Conservation (phyloP, 2,888 invertebrate genomes). For the Dysmachus trigonus region DNA sequence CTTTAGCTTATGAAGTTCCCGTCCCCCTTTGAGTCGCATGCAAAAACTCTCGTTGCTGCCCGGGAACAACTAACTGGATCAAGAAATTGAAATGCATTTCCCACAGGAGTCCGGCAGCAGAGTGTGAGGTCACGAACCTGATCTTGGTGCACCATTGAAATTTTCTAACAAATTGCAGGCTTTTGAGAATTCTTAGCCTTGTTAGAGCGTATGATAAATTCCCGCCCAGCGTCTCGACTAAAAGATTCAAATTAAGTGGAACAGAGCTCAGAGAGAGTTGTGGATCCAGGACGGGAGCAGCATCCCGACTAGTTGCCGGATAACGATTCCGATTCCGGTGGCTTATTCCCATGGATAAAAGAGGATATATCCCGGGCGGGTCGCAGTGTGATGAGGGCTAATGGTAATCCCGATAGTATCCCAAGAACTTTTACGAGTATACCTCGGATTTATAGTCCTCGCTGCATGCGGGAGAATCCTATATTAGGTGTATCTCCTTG, state of each 20-base stretch:
- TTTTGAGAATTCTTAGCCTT: slow-evolving; percentile 16
- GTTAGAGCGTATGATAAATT: slow-evolving; percentile 26
- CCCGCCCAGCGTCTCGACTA: neutral
- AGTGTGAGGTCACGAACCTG: neutral
- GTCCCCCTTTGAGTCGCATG: neutral
- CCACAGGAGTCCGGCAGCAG: neutral
- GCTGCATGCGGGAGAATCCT: neutral
- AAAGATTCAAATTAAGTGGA: slow-evolving; percentile 25
- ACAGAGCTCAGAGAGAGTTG: neutral
- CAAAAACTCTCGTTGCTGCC: neutral
- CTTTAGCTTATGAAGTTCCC: neutral
- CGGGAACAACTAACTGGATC: neutral
- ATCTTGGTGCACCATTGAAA: slow-evolving; percentile 9
- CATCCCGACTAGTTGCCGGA: slow-evolving; percentile 17
- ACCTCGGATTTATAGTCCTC: neutral
- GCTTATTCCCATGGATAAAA: slow-evolving; percentile 3
- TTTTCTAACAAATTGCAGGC: slow-evolving; percentile 25
- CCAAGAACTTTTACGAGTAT: slow-evolving; percentile 4
- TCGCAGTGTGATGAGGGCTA: neutral
- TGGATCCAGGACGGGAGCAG: neutral
- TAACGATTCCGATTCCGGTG: slow-evolving; percentile 20
- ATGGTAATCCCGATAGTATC: slow-evolving; percentile 1
- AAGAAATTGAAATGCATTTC: slow-evolving; percentile 20
- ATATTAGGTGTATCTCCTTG: neutral
- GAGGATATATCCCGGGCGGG: neutral